Conservation (phyloP, 2,797 vertebrate species). For the Lophura swinhoii region DNA sequence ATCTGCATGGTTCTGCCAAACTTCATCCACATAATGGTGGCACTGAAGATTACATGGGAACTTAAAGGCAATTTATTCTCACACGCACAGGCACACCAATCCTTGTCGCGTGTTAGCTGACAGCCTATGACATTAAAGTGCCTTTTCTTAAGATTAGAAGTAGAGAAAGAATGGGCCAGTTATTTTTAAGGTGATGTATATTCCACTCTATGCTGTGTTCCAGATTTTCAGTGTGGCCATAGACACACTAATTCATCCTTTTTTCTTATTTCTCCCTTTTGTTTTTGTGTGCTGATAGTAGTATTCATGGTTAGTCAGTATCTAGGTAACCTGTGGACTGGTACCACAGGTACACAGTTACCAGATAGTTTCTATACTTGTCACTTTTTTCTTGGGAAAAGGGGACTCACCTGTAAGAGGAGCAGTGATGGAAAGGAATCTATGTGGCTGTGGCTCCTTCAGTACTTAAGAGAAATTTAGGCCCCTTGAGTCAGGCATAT, state of each 20-base stretch:
- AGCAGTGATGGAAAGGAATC: background rate
- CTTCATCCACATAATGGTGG: background rate
- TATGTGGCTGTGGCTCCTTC: background rate
- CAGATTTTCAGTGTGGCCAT: background rate
- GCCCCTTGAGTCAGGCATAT: background rate
- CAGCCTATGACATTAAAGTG: background rate
- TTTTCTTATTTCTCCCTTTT: background rate
- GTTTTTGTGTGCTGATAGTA: background rate
- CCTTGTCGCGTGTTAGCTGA: background rate
- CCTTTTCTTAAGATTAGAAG: background rate
- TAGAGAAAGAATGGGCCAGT: background rate
- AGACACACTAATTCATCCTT: background rate
- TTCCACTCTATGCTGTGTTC: background rate
- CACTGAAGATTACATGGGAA: background rate
- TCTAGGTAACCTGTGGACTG: background rate
- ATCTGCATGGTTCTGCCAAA: background rate
- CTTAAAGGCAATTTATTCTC: background rate
- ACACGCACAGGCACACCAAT: rapidly evolving
- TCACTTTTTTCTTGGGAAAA: background rate
- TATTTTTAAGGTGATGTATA: background rate
- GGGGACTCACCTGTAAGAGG: background rate
- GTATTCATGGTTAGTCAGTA: background rate
- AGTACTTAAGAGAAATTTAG: background rate
- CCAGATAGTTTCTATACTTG: background rate
- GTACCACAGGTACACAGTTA: background rate